Conservation (phyloP, 2,797 vertebrate species). For the Helostoma temminkii region DNA sequence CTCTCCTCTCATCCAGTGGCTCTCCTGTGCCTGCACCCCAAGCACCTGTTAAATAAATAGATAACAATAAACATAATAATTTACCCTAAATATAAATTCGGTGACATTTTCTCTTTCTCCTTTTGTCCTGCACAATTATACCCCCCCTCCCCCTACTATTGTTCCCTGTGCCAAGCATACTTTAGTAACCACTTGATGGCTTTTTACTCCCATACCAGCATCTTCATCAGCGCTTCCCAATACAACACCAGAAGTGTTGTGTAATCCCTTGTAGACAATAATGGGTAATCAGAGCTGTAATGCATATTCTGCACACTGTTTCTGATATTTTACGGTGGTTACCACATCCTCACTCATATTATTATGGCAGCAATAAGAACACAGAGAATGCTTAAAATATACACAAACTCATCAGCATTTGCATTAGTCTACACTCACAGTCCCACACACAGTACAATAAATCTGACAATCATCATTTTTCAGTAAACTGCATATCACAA, state of each 20-base stretch:
- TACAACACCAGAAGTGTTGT: background rate
- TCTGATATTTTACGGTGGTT: too few species aligned
- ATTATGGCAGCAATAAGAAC: background rate
- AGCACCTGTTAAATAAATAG: too few species aligned
- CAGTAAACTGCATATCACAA: background rate
- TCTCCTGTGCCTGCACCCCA: too few species aligned
- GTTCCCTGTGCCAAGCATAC: background rate
- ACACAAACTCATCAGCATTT: background rate
- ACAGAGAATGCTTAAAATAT: background rate
- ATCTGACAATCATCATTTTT: background rate
- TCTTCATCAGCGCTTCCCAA: background rate
- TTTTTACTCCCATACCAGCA: background rate
- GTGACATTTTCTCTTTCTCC: slow-evolving; percentile 33
- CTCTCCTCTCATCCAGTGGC: too few species aligned
- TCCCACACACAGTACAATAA: background rate
- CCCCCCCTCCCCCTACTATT: background rate
- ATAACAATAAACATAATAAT: too few species aligned
- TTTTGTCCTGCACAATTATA: slow-evolving; percentile 13
- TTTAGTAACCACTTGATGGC: background rate
- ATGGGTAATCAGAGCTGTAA: background rate
- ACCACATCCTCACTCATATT: background rate
- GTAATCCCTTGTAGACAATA: background rate
- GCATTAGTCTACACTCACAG: background rate
- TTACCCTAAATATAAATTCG: slow-evolving; percentile 51
- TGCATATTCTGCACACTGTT: background rate